Base-by-base conservation (phyloP, 2,797 vertebrate genomes). In the Heterohyrax brucei region DNA sequence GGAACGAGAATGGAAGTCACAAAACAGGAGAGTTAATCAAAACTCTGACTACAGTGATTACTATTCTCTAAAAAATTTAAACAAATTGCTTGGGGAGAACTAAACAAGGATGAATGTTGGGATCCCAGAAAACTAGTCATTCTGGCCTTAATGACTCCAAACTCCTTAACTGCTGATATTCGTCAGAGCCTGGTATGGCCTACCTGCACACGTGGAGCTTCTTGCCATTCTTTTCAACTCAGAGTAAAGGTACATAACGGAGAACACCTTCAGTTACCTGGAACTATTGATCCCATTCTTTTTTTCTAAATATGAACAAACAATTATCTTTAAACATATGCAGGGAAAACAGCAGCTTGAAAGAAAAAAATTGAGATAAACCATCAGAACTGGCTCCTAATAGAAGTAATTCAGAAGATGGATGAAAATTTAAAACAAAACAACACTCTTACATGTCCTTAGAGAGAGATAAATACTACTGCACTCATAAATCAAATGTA, bases 341-440 rank as follows among this genome's bases (percentile, higher is more conserved):
- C 44, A 62, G 79, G 0, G 62, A 79, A 96, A 93, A 79, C 76
- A 89, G 48, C 61, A 92, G 13, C 48, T 53, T 95, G 78, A 70
- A 78, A 78, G 81, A 78, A 88, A 91, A 21, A 39, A 33, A 8
- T 8, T 1, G 3, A 72, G 68, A 33, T 18, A 33, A 70, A 33
- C 30, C 18, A 33, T 18, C 68, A 70, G 14, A 70, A 33, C 68
- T 70, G n/a, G 33, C 30, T 4, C n/a, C 16, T 70, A 70, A 70
- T 19, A 33, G 14, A 70, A 95, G 66, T 89, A 64, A 87, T 81
- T 84, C 59, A 26, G 12, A 66, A 93, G 91, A 75, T 72, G 16
- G 28, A 68, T 33, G 28, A 94, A 48, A 87, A 89, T 93, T 91
- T 91, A 93, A 96, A 53, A 5, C 24, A 93, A 96, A 96, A 13